Percentiles rank a stretch among this genome's conserved stretches.
These are phyloP conservation scores for Eupeodes corollae DNA, from an alignment of 1,140 invertebrate species.

Conservation along the genomic window DNA sequence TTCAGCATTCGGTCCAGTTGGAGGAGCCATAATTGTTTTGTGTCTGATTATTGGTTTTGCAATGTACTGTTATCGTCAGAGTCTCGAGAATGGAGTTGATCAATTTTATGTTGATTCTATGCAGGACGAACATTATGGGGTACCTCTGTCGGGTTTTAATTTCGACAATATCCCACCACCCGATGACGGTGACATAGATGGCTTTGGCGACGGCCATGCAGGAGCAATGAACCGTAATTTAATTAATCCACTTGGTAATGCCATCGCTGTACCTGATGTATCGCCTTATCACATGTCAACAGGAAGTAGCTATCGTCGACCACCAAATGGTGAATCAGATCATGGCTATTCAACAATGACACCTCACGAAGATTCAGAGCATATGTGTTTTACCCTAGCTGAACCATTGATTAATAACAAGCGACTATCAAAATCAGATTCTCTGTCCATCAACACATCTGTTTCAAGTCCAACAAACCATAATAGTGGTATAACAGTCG, in stretches of 20 bases:
- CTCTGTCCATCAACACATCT: constrained; percentile 47
- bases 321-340: constrained; percentile 76
- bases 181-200: constrained; percentile 22
- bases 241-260: constrained; percentile 21
- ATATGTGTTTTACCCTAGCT: constrained; percentile 58
- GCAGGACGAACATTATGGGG: constrained; percentile 38
- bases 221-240: constrained; percentile 28
- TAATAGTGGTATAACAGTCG: too few species aligned
- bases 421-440: constrained; percentile 45
- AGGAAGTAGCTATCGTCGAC: constrained; percentile 55
- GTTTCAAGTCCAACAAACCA: constrained; percentile 40
- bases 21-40: constrained; percentile 49
- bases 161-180: constrained; percentile 32
- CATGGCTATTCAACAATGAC: constrained; percentile 94
- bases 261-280: constrained; percentile 46
- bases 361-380: constrained; percentile 76
- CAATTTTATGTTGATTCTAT: constrained; percentile 41
- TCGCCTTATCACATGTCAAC: constrained; percentile 82
- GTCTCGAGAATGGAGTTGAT: constrained; percentile 43
- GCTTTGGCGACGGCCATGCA: constrained; percentile 17
- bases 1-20: constrained; percentile 50
- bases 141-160: constrained; percentile 33
- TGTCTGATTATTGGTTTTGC: constrained; percentile 49
- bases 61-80: constrained; percentile 53
- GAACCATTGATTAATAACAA: constrained; percentile 47